These are phyloP conservation scores for Lagothrix lagotricha DNA, from an alignment of 2,797 vertebrate species.

Conservation along the genomic window DNA sequence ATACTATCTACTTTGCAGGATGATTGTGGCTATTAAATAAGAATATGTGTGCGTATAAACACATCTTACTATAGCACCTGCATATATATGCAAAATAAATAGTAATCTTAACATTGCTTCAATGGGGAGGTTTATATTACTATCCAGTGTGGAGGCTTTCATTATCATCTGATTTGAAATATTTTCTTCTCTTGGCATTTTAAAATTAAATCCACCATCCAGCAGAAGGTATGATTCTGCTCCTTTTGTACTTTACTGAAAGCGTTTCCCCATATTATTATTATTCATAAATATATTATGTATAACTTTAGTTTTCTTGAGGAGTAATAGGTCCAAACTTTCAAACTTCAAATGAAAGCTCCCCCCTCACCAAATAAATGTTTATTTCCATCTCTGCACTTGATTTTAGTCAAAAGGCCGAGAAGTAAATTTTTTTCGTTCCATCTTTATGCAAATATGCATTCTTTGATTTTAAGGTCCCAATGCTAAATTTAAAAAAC, in stretches of 20 bases:
- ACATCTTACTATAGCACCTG: neutral
- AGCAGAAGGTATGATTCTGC: neutral
- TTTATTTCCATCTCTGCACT: neutral
- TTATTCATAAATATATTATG: neutral
- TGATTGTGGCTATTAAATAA: neutral
- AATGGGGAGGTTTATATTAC: neutral
- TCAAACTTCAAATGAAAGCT: neutral
- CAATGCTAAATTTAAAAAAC: neutral
- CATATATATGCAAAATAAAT: neutral
- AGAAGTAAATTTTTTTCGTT: neutral
- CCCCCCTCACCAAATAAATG: neutral
- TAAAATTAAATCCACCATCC: neutral
- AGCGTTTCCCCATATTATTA: neutral
- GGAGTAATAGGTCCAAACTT: neutral
- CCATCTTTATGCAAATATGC: neutral
- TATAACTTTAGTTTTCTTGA: constrained; percentile 29
- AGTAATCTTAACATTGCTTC: neutral
- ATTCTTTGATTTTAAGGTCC: neutral
- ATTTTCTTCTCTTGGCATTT: neutral
- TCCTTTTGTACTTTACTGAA: neutral
- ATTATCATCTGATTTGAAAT: neutral
- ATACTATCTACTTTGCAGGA: neutral
- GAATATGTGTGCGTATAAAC: neutral
- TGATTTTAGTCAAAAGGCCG: neutral
- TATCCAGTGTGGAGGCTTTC: neutral